Evolutionary conservation across 2,888 invertebrate species (phyloP).

Genomic region (Eilema sororculum): DNA sequence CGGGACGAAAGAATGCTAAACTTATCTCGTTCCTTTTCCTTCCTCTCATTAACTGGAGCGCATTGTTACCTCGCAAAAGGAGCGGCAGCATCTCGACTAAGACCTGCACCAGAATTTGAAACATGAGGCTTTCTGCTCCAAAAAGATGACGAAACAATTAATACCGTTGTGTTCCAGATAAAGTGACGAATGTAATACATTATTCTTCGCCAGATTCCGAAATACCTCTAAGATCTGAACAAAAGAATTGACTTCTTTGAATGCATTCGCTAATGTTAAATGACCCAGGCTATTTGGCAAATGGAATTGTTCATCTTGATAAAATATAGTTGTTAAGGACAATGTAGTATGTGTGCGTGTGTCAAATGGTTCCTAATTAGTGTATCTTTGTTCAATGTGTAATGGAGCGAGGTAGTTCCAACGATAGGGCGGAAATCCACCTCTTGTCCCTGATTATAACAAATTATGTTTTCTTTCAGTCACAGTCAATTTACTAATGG

Average conservation of each 20-base stretch:
- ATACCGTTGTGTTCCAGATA: too few species aligned
- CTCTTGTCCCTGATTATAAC: conserved; percentile 78
- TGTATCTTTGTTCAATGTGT: conserved; percentile 80
- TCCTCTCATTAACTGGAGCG: too few species aligned
- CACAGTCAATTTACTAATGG: conserved; percentile 50
- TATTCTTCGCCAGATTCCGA: not conserved
- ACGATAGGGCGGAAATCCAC: conserved; percentile 58
- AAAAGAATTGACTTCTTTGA: not conserved
- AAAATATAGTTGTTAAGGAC: conserved; percentile 70
- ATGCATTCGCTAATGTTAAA: not conserved
- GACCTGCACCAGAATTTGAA: too few species aligned
- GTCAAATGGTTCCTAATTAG: conserved; percentile 83
- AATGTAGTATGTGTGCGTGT: conserved; percentile 66
- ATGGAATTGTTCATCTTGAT: conserved; percentile 65
- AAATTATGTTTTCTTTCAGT: conserved; percentile 80
- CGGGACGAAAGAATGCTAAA: too few species aligned
- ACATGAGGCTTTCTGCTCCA: too few species aligned
- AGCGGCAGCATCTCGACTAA: too few species aligned
- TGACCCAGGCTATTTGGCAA: conserved; percentile 35
- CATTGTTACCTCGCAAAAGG: too few species aligned
- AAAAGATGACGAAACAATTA: not conserved
- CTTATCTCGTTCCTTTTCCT: too few species aligned
- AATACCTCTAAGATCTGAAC: not conserved
- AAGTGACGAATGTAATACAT: not conserved
- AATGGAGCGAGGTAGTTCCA: conserved; percentile 71